A percentile compares a stretch with the other conserved stretches of the same genome.
These are phyloP conservation scores for Drosophila leontia DNA, from an alignment of 1,140 invertebrate genomes.

Conservation along the genomic window DNA sequence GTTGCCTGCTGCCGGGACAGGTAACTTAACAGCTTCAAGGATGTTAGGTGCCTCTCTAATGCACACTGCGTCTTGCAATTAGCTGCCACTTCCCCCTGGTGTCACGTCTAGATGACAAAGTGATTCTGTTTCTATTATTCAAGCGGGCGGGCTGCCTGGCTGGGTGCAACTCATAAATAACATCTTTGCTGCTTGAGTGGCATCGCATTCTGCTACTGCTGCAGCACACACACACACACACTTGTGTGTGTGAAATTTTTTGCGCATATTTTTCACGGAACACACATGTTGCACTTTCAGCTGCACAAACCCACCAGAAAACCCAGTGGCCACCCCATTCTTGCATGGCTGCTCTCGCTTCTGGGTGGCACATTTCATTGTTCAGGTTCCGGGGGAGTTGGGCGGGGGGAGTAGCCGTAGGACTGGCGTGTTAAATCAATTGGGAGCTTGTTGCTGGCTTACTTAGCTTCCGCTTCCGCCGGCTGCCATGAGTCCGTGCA, in stretches of 20 bases:
- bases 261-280: slow-evolving; percentile 60
- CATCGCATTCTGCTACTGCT: slow-evolving; percentile 51
- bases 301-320: slow-evolving; percentile 4
- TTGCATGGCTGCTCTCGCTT: slow-evolving; percentile 5
- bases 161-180: slow-evolving; percentile 61
- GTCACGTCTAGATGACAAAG: slow-evolving; percentile 42
- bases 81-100: slow-evolving; percentile 21
- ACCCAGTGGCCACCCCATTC: slow-evolving; percentile 11
- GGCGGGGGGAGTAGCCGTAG: slow-evolving; percentile 5
- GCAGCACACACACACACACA: slow-evolving; percentile 42
- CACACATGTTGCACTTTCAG: slow-evolving; percentile 72
- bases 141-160: slow-evolving; percentile 8
- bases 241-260: slow-evolving; percentile 59
- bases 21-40: slow-evolving; percentile 26
- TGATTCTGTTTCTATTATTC: slow-evolving; percentile 58
- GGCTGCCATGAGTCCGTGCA: slow-evolving; percentile 28
- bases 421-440: slow-evolving; percentile 75
- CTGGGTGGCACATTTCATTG: slow-evolving; percentile 57
- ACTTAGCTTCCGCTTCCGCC: slow-evolving; percentile 75
- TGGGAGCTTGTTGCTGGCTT: slow-evolving; percentile 78
- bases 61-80: slow-evolving; percentile 28
- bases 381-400: slow-evolving; percentile 28
- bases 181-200: slow-evolving; percentile 59
- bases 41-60: slow-evolving; percentile 10
- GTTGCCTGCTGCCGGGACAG: slow-evolving; percentile 11